Base-by-base conservation (phyloP, 53 echinoderm and acorn worm species). In the Crossaster papposus region DNA sequence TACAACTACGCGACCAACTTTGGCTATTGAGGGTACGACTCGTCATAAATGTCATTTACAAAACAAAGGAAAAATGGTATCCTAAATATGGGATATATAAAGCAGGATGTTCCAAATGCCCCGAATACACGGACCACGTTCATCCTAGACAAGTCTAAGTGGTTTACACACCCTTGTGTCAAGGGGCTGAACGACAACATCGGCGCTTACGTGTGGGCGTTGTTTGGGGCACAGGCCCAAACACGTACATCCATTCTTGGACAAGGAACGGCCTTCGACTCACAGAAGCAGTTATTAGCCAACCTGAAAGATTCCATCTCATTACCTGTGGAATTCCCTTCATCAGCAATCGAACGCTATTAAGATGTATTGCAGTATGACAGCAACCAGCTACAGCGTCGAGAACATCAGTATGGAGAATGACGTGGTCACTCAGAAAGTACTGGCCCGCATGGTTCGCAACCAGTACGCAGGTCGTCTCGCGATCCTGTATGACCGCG, bases 151-250 rank as follows among this genome's bases (percentile, higher is more conserved):
- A 28, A 50, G 80, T 51, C 54, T 18, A 22, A 38, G 51, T 51
- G 54, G 12, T 52, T 52, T 52, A 52, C 53, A 7, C 53, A 13
- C 8, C 53, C 53, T 13, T 7, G 8, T 7, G 53, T 86, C 52
- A 53, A 54, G 33, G 75, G 87, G 75, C 52, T 89, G 64, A 89
- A 79, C 70, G 89, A 89, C 71, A 62, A 15, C 0, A 79, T 89
- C 52, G 79, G 89, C 24, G 79, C 89, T 32, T 90, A 80, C 20
- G 82, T 81, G 3, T 81, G 81, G 90, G 89, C 89, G 9, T 81
- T 81, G 37, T 36, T 89, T 3, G 89, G 89, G 18, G 79, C 80
- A 9, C 89, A 89, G 15, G 65, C 65, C 11, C 65, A 79, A 28
- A 30, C 79, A 5, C 53, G 77, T 17, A 17, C 54, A n/a, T 30